Conservation (phyloP, 1,140 invertebrate species). For the Drosophila orosa region DNA sequence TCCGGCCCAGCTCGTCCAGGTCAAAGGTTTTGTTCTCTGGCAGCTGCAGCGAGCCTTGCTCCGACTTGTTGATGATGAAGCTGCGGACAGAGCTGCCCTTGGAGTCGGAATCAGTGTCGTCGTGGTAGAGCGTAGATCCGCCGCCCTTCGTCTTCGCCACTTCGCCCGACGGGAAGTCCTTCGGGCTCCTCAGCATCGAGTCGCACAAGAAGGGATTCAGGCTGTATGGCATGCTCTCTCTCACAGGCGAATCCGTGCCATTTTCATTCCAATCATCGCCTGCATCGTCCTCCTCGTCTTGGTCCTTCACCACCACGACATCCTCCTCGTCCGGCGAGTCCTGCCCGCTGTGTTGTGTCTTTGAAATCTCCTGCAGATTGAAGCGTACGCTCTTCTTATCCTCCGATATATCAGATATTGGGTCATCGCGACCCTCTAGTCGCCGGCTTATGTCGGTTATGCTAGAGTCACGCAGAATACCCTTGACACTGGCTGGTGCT, state of each 20-base stretch:
- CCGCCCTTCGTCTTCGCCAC: slow-evolving; percentile 41
- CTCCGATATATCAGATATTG: slow-evolving; percentile 21
- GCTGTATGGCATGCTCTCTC: slow-evolving; percentile 63
- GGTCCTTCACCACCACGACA: slow-evolving; percentile 32
- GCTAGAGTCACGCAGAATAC: slow-evolving; percentile 89
- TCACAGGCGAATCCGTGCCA: slow-evolving; percentile 33
- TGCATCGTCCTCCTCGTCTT: slow-evolving; percentile 33
- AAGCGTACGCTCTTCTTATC: slow-evolving; percentile 89
- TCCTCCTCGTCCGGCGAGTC: slow-evolving; percentile 51
- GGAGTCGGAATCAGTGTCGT: slow-evolving; percentile 85
- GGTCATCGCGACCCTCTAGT: slow-evolving; percentile 61
- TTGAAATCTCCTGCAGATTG: slow-evolving; percentile 84
- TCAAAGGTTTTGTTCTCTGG: slow-evolving; percentile 61
- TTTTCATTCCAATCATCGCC: slow-evolving; percentile 57
- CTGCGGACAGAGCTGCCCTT: slow-evolving; percentile 85
- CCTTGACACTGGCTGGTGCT: slow-evolving; percentile 85
- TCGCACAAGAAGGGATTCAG: slow-evolving; percentile 61
- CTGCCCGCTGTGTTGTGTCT: slow-evolving; percentile 56
- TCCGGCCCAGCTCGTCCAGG: slow-evolving; percentile 61
- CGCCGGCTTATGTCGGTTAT: slow-evolving; percentile 85
- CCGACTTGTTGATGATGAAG: slow-evolving; percentile 77
- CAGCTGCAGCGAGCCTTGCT: slow-evolving; percentile 56
- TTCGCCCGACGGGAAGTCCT: slow-evolving; percentile 22
- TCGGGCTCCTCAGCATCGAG: neutral
- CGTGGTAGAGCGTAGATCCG: slow-evolving; percentile 62